phyloP scores from a whole-genome alignment of 1,140 invertebrate genomes.

The Polypedilum pembai region DNA sequence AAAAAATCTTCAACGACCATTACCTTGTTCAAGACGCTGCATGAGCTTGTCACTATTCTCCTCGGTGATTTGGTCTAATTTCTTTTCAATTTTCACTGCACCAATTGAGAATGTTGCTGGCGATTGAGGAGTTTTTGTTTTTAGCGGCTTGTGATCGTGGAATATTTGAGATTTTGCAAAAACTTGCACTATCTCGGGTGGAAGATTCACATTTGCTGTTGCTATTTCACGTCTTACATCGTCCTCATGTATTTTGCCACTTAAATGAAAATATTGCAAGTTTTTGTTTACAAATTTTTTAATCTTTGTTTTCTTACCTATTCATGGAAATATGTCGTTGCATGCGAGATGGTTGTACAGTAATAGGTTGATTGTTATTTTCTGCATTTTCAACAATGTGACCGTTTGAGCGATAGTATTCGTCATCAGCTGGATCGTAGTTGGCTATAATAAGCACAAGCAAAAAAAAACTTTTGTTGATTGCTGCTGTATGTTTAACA shows the following conservation, averaged over 20 bases:
- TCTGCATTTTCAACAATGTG: slow-evolving; percentile 37
- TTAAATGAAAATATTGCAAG: slow-evolving; percentile 31
- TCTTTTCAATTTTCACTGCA: background rate
- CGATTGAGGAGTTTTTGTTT: slow-evolving; percentile 36
- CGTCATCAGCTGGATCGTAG: slow-evolving; percentile 43
- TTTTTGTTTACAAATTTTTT: slow-evolving; percentile 29
- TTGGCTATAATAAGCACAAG: slow-evolving; percentile 35
- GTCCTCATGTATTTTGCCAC: slow-evolving; percentile 42
- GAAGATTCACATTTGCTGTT: slow-evolving; percentile 41
- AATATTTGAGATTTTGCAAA: slow-evolving; percentile 44
- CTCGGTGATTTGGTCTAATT: slow-evolving; percentile 23
- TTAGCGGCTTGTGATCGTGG: slow-evolving; percentile 42
- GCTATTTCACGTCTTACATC: slow-evolving; percentile 42
- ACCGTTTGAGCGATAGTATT: slow-evolving; percentile 39
- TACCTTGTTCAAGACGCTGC: slow-evolving; percentile 2
- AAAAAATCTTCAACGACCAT: background rate
- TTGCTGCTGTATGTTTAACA: slow-evolving; percentile 31
- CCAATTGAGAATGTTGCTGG: slow-evolving; percentile 32
- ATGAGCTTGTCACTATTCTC: background rate
- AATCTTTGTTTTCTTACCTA: background rate
- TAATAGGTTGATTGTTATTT: slow-evolving; percentile 41
- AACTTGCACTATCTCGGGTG: slow-evolving; percentile 41
- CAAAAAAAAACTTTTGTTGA: background rate
- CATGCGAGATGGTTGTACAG: slow-evolving; percentile 38
- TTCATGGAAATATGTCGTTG: slow-evolving; percentile 32